Percentiles rank a stretch among this genome's conserved stretches.
phyloP scores from a whole-genome alignment of 1,140 invertebrate genomes.

The Drosophila erecta region DNA sequence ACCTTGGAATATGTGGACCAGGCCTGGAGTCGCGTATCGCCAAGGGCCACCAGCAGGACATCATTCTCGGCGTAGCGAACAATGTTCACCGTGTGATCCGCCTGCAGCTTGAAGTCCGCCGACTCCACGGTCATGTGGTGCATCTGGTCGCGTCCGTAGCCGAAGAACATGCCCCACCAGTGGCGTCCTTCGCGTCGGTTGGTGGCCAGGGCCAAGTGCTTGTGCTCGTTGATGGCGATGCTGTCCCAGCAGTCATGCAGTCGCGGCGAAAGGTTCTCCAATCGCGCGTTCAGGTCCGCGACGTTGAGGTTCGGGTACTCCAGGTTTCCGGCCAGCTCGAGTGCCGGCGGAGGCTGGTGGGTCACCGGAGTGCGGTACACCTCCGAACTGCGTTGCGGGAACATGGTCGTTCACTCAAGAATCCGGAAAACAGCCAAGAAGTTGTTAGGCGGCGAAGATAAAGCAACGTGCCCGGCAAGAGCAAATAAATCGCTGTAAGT shows the following conservation, averaged over 20 bases:
- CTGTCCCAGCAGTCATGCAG: conserved; percentile 69
- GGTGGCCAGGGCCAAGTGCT: conserved; percentile 61
- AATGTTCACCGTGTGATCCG: conserved; percentile 60
- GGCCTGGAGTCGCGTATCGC: conserved; percentile 53
- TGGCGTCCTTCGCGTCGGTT: conserved; percentile 58
- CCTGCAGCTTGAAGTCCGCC: conserved; percentile 61
- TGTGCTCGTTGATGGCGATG: conserved; percentile 50
- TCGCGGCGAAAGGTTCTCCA: conserved; percentile 63
- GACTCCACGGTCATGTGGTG: conserved; percentile 53
- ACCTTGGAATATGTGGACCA: conserved; percentile 69
- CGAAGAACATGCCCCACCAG: conserved; percentile 69
- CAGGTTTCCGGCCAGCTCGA: conserved; percentile 60
- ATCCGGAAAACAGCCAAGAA: background rate
- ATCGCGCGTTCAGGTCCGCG: conserved; percentile 58
- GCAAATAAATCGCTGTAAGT: too few species aligned
- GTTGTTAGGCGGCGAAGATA: background rate
- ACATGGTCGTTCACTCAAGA: conserved; percentile 28
- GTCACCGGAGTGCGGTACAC: conserved; percentile 41
- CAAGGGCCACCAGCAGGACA: conserved; percentile 62
- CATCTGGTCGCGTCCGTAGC: conserved; percentile 25
- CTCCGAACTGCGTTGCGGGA: conserved; percentile 53
- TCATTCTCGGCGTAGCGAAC: conserved; percentile 58
- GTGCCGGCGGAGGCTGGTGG: conserved; percentile 54
- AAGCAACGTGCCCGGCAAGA: background rate
- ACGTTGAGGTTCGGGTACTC: conserved; percentile 73